phyloP scores from a whole-genome alignment of 2,113 vertebrate species.

The Rana temporaria region DNA sequence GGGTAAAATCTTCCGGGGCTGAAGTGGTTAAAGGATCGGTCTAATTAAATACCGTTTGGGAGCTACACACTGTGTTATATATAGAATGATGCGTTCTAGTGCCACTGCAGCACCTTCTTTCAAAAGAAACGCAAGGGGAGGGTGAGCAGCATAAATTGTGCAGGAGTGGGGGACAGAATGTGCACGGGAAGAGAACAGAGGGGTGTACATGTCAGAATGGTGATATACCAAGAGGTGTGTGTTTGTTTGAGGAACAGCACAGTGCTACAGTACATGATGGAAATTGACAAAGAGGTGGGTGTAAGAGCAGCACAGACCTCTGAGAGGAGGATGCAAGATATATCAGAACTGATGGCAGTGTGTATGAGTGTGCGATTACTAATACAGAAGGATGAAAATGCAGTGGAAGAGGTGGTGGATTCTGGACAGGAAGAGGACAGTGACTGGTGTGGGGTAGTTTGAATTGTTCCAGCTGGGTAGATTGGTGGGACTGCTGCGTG shows the following conservation, averaged over 20 bases:
- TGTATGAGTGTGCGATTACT: neutral
- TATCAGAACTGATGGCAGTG: neutral
- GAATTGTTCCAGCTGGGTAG: neutral
- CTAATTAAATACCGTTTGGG: constrained; percentile 22
- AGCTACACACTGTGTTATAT: constrained; percentile 51
- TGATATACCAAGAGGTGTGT: constrained; percentile 17
- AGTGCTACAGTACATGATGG: constrained; percentile 25
- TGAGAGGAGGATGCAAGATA: constrained; percentile 10
- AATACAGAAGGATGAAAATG: neutral
- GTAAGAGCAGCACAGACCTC: constrained; percentile 5
- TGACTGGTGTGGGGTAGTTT: constrained; percentile 14
- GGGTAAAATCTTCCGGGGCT: too few relatives aligned
- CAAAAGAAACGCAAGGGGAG: constrained; percentile 37
- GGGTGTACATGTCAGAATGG: constrained; percentile 8
- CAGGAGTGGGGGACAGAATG: constrained; percentile 30
- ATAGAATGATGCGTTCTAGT: constrained; percentile 55
- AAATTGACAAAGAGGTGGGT: constrained; percentile 35
- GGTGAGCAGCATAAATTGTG: constrained; percentile 41
- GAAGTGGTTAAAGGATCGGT: constrained; percentile 17
- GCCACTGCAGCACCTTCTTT: constrained; percentile 50
- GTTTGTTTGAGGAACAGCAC: constrained; percentile 4
- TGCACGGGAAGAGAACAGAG: constrained; percentile 28
- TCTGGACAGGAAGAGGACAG: neutral
- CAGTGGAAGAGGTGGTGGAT: constrained; percentile 3
- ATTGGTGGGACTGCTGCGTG: neutral